Evolutionary conservation across 2,888 invertebrate genomes (phyloP).

Genomic region (Lasioglossum leucozonium): DNA sequence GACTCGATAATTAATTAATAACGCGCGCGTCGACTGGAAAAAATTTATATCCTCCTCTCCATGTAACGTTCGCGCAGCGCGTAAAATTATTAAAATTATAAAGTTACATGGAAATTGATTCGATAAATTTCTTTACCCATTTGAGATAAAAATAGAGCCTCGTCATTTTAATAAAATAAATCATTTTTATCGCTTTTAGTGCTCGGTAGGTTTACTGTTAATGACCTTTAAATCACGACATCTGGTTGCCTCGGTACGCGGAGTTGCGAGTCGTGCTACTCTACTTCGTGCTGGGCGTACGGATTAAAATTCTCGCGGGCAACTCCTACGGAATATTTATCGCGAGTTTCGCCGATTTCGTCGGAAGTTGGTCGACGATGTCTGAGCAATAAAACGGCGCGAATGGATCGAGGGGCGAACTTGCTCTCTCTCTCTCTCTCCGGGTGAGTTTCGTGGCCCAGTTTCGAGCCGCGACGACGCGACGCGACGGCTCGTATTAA

Average conservation of each 20-base stretch:
- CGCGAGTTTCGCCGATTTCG: not conserved
- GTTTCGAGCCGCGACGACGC: constrained; percentile 7
- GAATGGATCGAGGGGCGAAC: constrained; percentile 11
- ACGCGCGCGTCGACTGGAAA: not conserved
- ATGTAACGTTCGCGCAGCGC: not conserved
- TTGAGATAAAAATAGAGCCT: too few relatives aligned
- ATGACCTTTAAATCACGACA: not conserved
- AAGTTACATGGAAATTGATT: too few relatives aligned
- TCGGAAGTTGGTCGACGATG: constrained; percentile 14
- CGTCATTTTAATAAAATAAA: too few relatives aligned
- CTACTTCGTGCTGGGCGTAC: not conserved
- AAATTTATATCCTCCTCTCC: not conserved
- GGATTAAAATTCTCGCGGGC: constrained; percentile 12
- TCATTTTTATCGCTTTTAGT: too few relatives aligned
- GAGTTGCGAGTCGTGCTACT: not conserved
- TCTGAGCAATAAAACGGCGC: constrained; percentile 8
- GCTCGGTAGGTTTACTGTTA: too few relatives aligned
- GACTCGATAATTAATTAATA: not conserved
- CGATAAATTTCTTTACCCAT: too few relatives aligned
- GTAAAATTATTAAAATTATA: too few relatives aligned
- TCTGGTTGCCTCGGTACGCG: not conserved
- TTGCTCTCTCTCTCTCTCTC: too few relatives aligned
- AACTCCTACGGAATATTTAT: not conserved
- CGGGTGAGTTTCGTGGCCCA: constrained; percentile 19
- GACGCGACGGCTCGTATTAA: constrained; percentile 31